Conservation (phyloP, 2,888 invertebrate species). For the Nymphalis polychloros region DNA sequence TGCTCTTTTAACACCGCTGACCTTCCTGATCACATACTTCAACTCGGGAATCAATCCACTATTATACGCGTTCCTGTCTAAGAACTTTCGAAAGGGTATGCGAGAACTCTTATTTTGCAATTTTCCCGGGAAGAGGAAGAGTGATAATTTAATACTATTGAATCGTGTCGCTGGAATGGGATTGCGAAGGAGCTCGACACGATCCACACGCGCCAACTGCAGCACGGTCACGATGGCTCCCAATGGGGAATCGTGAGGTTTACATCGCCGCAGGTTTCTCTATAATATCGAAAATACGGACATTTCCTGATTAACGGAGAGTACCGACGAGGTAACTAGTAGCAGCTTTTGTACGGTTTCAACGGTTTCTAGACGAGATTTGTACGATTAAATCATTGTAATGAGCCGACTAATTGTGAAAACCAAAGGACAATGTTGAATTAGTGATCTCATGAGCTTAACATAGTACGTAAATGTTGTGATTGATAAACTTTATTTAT, state of each 20-base stretch:
- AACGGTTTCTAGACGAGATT: constrained; percentile 66
- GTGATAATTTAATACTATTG: constrained; percentile 68
- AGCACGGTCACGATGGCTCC: constrained; percentile 79
- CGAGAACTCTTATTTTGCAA: constrained; percentile 88
- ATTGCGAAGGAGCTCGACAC: constrained; percentile 73
- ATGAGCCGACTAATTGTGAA: constrained; percentile 11
- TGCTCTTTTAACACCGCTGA: constrained; percentile 90
- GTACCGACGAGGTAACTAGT: constrained; percentile 75
- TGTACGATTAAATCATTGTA: constrained; percentile 41
- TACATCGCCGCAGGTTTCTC: constrained; percentile 68
- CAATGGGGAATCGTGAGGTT: constrained; percentile 76
- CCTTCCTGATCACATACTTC: constrained; percentile 92
- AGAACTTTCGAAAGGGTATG: constrained; percentile 92
- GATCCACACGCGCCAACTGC: constrained; percentile 79
- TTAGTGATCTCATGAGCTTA: constrained; percentile 63
- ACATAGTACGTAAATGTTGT: constrained; percentile 39
- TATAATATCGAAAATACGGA: constrained; percentile 71
- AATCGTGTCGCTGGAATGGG: constrained; percentile 72
- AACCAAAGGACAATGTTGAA: constrained; percentile 38
- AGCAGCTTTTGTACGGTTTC: constrained; percentile 71
- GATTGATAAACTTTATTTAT: constrained; percentile 29
- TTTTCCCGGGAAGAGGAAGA: constrained; percentile 66
- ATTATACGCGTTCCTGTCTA: constrained; percentile 92
- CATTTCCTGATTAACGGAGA: constrained; percentile 79
- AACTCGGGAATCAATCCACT: constrained; percentile 96